These are phyloP conservation scores for Arctopsyche grandis DNA, from an alignment of 1,140 invertebrate genomes.

Conservation along the genomic window DNA sequence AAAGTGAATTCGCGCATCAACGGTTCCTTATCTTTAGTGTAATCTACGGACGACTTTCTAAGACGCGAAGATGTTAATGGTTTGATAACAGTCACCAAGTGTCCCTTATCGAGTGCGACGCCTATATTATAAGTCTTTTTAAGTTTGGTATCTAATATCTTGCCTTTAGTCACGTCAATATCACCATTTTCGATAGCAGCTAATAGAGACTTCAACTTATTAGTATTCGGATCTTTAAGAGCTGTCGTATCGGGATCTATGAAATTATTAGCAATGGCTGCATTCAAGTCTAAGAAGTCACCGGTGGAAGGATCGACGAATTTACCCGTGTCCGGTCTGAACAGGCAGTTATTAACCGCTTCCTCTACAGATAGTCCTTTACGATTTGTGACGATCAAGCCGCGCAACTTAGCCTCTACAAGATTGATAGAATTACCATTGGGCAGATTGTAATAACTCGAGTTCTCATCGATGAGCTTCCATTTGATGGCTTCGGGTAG, in stretches of 20 bases:
- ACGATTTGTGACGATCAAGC: constrained; percentile 78
- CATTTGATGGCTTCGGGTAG: constrained; percentile 80
- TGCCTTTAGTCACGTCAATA: constrained; percentile 79
- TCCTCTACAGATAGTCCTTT: constrained; percentile 80
- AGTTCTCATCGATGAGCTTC: constrained; percentile 78
- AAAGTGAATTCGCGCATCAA: constrained; percentile 76
- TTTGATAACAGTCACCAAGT: constrained; percentile 78
- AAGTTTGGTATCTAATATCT: constrained; percentile 81
- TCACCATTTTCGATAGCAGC: constrained; percentile 83
- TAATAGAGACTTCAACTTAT: constrained; percentile 76
- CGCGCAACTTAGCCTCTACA: constrained; percentile 75
- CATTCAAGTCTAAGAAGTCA: constrained; percentile 75
- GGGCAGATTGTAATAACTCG: constrained; percentile 75
- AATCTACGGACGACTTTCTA: constrained; percentile 64
- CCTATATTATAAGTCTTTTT: constrained; percentile 78
- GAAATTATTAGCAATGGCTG: constrained; percentile 77
- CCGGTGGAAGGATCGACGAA: constrained; percentile 80
- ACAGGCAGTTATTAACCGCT: constrained; percentile 79
- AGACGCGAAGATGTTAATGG: constrained; percentile 73
- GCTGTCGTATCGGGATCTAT: constrained; percentile 81
- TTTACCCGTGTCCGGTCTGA: constrained; percentile 80
- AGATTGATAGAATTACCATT: constrained; percentile 73
- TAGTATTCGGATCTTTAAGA: constrained; percentile 79
- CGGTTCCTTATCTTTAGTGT: constrained; percentile 62
- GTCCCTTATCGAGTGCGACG: constrained; percentile 76